These are phyloP conservation scores for Drosophila demipolita DNA, from an alignment of 2,888 invertebrate genomes.

Conservation along the genomic window DNA sequence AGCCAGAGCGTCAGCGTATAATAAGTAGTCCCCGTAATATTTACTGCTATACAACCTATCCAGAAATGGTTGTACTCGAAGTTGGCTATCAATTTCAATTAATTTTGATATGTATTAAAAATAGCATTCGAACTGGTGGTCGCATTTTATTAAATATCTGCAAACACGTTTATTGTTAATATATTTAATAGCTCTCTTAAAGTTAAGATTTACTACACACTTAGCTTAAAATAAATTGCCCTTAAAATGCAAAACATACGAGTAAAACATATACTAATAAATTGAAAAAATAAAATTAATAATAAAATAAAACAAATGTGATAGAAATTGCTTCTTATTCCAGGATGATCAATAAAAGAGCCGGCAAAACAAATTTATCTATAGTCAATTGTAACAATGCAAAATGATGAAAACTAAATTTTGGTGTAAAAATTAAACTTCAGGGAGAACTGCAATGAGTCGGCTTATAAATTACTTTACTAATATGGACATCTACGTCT, in stretches of 20 bases:
- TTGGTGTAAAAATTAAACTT: not conserved
- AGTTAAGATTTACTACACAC: not conserved
- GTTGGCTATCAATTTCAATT: not conserved
- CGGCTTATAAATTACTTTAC: not conserved
- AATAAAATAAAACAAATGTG: too few species aligned
- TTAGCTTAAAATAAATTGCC: not conserved
- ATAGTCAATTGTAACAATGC: not conserved
- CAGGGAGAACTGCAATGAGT: not conserved
- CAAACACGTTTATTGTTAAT: not conserved
- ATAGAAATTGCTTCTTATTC: not conserved
- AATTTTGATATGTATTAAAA: not conserved
- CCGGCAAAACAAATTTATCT: not conserved
- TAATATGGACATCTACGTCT: not conserved
- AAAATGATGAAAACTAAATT: not conserved
- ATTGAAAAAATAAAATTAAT: not conserved
- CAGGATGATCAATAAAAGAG: not conserved
- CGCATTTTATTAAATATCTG: not conserved
- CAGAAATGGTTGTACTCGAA: not conserved
- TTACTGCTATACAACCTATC: not conserved
- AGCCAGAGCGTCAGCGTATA: slow-evolving; percentile 57
- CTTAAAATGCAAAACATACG: not conserved
- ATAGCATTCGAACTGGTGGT: not conserved
- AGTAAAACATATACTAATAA: not conserved
- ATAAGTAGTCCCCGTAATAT: not conserved
- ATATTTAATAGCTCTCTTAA: not conserved